A percentile compares a stretch with the other conserved stretches of the same genome.
Evolutionary conservation across 2,888 invertebrate genomes (phyloP).

Genomic region (Odontothrips loti): DNA sequence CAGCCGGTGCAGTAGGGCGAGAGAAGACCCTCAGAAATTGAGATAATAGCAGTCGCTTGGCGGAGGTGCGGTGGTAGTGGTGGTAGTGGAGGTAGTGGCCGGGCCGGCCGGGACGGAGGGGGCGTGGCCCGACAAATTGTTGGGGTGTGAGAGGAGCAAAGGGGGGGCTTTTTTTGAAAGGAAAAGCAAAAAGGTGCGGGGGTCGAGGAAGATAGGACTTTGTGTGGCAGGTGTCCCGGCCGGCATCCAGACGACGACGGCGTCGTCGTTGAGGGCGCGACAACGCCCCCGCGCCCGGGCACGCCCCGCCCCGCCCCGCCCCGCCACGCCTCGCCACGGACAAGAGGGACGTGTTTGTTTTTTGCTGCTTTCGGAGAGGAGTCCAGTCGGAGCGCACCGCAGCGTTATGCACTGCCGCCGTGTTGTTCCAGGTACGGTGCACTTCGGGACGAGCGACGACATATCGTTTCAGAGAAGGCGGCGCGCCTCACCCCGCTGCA

Average conservation of each 20-base stretch:
- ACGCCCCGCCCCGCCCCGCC: constrained; percentile 2
- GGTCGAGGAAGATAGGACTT: background rate
- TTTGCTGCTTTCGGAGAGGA: background rate
- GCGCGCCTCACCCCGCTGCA: too few species aligned
- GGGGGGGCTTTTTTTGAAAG: background rate
- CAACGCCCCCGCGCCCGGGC: background rate
- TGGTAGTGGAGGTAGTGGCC: background rate
- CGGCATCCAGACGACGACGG: background rate
- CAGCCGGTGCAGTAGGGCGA: background rate
- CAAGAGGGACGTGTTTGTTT: background rate
- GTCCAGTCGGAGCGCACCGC: background rate
- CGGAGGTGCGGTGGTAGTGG: background rate
- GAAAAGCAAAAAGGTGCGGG: background rate
- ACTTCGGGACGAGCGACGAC: background rate
- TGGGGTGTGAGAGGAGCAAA: constrained; percentile 8
- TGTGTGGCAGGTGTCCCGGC: constrained; percentile 16
- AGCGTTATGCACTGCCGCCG: too few species aligned
- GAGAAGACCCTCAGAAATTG: constrained; percentile 1
- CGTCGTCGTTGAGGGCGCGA: background rate
- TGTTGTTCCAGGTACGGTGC: background rate
- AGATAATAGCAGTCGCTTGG: background rate
- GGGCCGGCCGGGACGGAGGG: background rate
- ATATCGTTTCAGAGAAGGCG: background rate
- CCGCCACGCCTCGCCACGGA: background rate
- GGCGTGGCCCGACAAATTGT: constrained; percentile 22